Evolutionary conservation across 2,888 invertebrate genomes (phyloP).

Genomic region (Hirudinaria manillensis): DNA sequence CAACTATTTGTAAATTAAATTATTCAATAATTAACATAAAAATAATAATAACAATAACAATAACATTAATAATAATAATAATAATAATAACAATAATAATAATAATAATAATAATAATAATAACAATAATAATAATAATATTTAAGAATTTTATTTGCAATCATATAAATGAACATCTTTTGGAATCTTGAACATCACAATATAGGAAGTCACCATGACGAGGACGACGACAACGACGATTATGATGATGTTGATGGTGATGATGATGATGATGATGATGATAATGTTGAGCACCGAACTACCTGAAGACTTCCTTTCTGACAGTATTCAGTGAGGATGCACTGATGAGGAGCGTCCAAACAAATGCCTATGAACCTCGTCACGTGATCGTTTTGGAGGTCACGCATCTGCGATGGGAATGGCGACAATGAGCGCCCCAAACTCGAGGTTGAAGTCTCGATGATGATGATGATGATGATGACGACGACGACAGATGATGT

Average conservation of each 20-base stretch:
- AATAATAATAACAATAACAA: background rate
- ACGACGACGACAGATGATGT: background rate
- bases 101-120: too few relatives aligned
- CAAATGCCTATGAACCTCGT: slow-evolving; percentile 90
- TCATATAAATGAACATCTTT: too few relatives aligned
- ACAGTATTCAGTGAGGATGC: slow-evolving; percentile 90
- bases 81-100: too few relatives aligned
- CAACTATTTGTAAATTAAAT: too few relatives aligned
- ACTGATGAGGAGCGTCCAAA: slow-evolving; percentile 72
- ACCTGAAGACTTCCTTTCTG: slow-evolving; percentile 76
- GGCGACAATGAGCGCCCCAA: background rate
- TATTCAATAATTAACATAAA: background rate
- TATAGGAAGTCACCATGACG: too few relatives aligned
- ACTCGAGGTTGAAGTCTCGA: background rate
- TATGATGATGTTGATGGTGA: too few relatives aligned
- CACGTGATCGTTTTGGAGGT: slow-evolving; percentile 78
- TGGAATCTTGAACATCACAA: too few relatives aligned
- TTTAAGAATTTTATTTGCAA: too few relatives aligned
- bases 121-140: too few relatives aligned
- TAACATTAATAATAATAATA: background rate
- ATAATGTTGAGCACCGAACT: too few relatives aligned
- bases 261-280: too few relatives aligned
- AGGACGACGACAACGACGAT: too few relatives aligned
- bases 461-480: background rate
- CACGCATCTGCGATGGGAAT: slow-evolving; percentile 65